Conservation (phyloP, 1,140 invertebrate species). For the Cydia pomonella region DNA sequence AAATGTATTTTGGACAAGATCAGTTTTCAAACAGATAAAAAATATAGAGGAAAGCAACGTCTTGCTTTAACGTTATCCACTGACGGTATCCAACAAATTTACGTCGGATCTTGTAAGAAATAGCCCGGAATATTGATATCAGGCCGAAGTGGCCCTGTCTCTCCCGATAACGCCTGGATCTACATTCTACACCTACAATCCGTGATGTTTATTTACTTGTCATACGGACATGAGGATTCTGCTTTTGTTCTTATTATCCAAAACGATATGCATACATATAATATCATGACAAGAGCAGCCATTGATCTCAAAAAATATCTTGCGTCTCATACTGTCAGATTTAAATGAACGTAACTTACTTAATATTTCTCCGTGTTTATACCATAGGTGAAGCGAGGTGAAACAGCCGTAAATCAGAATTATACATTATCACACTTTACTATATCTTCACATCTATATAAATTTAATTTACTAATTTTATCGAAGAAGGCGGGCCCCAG, state of each 20-base stretch:
- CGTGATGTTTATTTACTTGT: neutral
- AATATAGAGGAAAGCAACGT: no score
- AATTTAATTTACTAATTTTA: slow-evolving; percentile 31
- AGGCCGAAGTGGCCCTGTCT: neutral
- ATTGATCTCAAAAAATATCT: no score
- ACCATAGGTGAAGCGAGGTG: no score
- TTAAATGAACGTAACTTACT: no score
- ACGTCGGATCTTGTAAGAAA: slow-evolving; percentile 1
- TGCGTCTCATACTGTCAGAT: no score
- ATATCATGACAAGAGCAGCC: neutral
- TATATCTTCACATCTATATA: neutral
- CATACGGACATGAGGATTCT: neutral
- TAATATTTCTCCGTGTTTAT: no score
- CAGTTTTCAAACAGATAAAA: no score
- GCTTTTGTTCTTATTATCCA: neutral
- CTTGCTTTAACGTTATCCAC: neutral
- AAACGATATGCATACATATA: neutral
- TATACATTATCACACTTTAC: neutral
- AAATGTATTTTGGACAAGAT: no score
- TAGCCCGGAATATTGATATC: slow-evolving; percentile 5
- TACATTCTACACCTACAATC: neutral
- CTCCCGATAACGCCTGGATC: neutral
- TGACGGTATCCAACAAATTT: neutral
- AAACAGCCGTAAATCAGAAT: neutral
- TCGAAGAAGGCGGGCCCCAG: neutral